Base-by-base conservation (phyloP, 2,888 invertebrate genomes). In the Dasypogon diadema region DNA sequence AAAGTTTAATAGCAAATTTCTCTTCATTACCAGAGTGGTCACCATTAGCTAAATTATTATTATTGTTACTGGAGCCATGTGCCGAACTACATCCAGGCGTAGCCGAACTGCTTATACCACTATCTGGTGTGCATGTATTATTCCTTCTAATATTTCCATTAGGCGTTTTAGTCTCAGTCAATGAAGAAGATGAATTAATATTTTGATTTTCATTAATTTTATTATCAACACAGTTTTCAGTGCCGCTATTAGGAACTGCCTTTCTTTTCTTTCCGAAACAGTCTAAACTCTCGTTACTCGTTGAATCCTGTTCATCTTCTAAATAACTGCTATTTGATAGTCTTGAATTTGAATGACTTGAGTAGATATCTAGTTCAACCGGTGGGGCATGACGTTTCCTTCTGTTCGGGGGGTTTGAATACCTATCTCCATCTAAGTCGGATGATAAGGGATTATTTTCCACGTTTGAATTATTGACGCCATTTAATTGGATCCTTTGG, bases 331-430 rank as follows among this genome's bases (percentile, higher is more conserved):
- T 82, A 75, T 81, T 82, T 58, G 81, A 81, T 75, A 82, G 79
- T 75, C 81, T 81, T 75, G 83, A 81, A 76, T 81, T 82, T 74
- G 82, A 82, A 77, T 81, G 82, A 75, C 82, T 82, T 24, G 83
- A 82, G 75, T 81, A 81, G 34, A 81, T 80, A 60, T 81, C 82
- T 76, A 79, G 76, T 37, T 81, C 34, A 55, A 65, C 48, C 14
- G 46, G 37, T 54, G 72, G 37, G 22, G 72, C 56, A 46, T 42
- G 76, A n/a, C 78, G 75, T 68, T 76, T 75, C 37, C 78, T 72
- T 12, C 63, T 24, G 37, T 75, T 75, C n/a, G 76, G 48, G 4
- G 75, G 65, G 60, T 34, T 76, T 42, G 65, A 60, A n/a, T 72
- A 68, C 6, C 76, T 73, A 46, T 78, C 78, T 42, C 75, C 78